Evolutionary conservation across 2,797 vertebrate species (phyloP).

Genomic region (Adrianichthys oophorus): DNA sequence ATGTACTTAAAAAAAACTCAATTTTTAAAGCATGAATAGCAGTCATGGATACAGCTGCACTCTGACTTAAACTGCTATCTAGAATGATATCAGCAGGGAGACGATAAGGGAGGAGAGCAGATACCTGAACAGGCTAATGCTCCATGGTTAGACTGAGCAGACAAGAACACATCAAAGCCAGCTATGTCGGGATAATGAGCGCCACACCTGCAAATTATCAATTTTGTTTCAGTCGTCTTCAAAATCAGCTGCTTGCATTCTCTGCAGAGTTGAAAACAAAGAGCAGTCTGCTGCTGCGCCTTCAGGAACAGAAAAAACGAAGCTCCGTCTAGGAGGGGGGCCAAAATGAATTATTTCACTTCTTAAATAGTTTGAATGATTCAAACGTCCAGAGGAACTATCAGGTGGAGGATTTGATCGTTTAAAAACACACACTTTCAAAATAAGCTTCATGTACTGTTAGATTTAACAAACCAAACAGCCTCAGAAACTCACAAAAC

Average conservation of each 20-base stretch:
- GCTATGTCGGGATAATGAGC: slow-evolving; percentile 44
- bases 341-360: slow-evolving; percentile 67
- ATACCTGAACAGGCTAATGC: slow-evolving; percentile 3
- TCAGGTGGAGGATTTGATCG: slow-evolving; percentile 49
- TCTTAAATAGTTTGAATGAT: slow-evolving; percentile 49
- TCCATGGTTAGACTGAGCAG: slow-evolving; percentile 18
- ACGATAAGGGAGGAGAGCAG: neutral
- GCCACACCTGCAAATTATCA: slow-evolving; percentile 60
- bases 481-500: no score
- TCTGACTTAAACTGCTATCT: slow-evolving; percentile 19
- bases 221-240: slow-evolving; percentile 68
- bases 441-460: no score
- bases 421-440: slow-evolving; percentile 21
- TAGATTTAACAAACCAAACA: no score
- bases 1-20: slow-evolving; percentile 22
- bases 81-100: slow-evolving; percentile 11
- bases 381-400: slow-evolving; percentile 46
- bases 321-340: slow-evolving; percentile 58
- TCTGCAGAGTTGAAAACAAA: slow-evolving; percentile 71
- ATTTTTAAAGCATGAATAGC: slow-evolving; percentile 29
- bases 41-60: slow-evolving; percentile 4
- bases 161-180: slow-evolving; percentile 49
- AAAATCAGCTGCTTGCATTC: slow-evolving; percentile 71
- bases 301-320: slow-evolving; percentile 69
- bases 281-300: slow-evolving; percentile 63